Percentiles rank a stretch among this genome's conserved stretches.
Evolutionary conservation across 2,888 invertebrate species (phyloP).

Genomic region (Petrolisthes cinctipes): DNA sequence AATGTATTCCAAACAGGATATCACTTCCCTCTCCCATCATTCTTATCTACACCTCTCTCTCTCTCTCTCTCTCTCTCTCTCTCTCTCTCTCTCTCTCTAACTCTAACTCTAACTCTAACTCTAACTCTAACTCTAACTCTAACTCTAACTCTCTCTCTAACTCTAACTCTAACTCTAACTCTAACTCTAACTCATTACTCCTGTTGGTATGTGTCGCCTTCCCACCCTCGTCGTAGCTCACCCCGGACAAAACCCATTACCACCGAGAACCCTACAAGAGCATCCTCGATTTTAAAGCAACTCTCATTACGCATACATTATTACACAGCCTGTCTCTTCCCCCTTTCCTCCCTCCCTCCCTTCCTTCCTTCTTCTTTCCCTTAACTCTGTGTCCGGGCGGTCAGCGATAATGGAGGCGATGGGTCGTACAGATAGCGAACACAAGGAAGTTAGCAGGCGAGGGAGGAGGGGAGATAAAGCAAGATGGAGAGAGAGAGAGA

Average conservation of each 20-base stretch:
- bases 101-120: neutral
- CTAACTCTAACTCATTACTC: neutral
- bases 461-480: neutral
- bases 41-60: neutral
- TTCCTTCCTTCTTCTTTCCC: neutral
- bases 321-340: neutral
- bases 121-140: neutral
- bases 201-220: slow-evolving; percentile 9
- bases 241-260: no score
- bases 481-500: slow-evolving; percentile 9
- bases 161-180: neutral
- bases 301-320: neutral
- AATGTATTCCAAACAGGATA: no score
- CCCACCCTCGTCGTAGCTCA: no score
- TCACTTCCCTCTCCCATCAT: no score
- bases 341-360: neutral
- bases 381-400: neutral
- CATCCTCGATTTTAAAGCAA: no score
- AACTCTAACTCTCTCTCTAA: neutral
- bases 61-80: neutral
- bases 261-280: no score
- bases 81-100: neutral
- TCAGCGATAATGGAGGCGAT: neutral
- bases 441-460: neutral
- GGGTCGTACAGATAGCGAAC: neutral